These are phyloP conservation scores for Brenthis daphne DNA, from an alignment of 2,888 invertebrate species.

Conservation along the genomic window DNA sequence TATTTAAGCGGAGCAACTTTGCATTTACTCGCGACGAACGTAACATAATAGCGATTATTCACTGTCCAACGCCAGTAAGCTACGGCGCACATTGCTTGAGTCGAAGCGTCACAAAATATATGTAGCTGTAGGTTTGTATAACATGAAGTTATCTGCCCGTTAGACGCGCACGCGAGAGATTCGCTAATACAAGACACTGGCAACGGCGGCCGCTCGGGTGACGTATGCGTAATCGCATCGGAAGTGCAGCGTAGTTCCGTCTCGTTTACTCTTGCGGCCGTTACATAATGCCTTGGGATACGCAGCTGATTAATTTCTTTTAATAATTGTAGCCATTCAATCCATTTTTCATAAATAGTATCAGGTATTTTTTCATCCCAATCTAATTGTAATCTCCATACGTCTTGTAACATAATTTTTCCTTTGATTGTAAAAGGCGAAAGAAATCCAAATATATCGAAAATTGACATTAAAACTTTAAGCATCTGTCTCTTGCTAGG, in stretches of 20 bases:
- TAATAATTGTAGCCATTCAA: constrained; percentile 5
- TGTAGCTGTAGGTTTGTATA: constrained; percentile 26
- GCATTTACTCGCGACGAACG: constrained; percentile 30
- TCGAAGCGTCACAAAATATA: constrained; percentile 29
- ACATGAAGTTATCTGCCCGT: background rate
- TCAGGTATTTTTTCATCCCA: constrained; percentile 23
- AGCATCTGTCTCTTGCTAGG: constrained; percentile 42
- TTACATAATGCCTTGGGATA: background rate
- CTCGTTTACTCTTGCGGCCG: constrained; percentile 4
- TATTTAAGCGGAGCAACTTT: constrained; percentile 32
- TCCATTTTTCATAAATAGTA: constrained; percentile 29
- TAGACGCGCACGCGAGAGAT: no score
- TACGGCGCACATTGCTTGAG: constrained; percentile 22
- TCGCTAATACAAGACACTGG: no score
- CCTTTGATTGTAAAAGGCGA: constrained; percentile 43
- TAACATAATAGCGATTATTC: constrained; percentile 11
- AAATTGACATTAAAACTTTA: constrained; percentile 41
- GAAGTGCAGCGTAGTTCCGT: background rate
- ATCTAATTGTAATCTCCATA: background rate
- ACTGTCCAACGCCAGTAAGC: constrained; percentile 35
- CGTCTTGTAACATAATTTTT: constrained; percentile 40
- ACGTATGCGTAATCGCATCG: no score
- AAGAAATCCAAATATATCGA: constrained; percentile 42
- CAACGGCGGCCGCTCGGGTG: no score
- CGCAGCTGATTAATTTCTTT: background rate